Evolutionary conservation across 1,140 invertebrate species (phyloP).

Genomic region (Neodiprion pinetum): DNA sequence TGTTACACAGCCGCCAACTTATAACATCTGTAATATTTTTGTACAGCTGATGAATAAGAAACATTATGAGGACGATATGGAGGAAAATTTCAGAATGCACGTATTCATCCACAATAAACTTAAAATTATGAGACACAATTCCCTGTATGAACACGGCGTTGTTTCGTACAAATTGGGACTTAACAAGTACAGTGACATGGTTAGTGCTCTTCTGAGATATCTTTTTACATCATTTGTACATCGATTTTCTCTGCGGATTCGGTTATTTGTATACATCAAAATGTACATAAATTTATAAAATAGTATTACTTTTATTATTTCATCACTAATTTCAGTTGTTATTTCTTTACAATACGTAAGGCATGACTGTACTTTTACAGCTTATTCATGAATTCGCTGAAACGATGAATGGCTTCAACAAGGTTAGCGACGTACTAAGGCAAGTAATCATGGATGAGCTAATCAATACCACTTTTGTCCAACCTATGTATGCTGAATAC

Average conservation of each 20-base stretch:
- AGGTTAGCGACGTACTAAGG: slow-evolving; percentile 53
- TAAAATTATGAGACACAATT: slow-evolving; percentile 87
- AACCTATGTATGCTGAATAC: slow-evolving; percentile 74
- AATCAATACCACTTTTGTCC: slow-evolving; percentile 72
- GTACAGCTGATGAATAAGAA: slow-evolving; percentile 74
- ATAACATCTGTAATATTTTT: slow-evolving; percentile 17
- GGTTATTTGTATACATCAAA: not conserved
- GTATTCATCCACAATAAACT: slow-evolving; percentile 87
- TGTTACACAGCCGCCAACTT: slow-evolving; percentile 16
- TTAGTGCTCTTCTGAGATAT: slow-evolving; percentile 37
- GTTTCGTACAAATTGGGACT: slow-evolving; percentile 72
- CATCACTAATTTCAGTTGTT: not conserved
- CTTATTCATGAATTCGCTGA: slow-evolving; percentile 82
- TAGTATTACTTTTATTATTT: not conserved
- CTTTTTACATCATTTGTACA: slow-evolving; percentile 16
- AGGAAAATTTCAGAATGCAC: slow-evolving; percentile 86
- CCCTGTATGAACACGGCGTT: slow-evolving; percentile 69
- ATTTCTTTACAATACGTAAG: slow-evolving; percentile 12
- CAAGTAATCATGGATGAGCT: slow-evolving; percentile 27
- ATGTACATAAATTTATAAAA: not conserved
- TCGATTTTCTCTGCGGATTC: slow-evolving; percentile 11
- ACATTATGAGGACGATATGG: slow-evolving; percentile 72
- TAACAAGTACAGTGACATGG: slow-evolving; percentile 88
- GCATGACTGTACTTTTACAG: slow-evolving; percentile 48
- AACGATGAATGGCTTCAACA: slow-evolving; percentile 83